phyloP scores from a whole-genome alignment of 1,140 invertebrate species.

The Bombus balteatus region DNA sequence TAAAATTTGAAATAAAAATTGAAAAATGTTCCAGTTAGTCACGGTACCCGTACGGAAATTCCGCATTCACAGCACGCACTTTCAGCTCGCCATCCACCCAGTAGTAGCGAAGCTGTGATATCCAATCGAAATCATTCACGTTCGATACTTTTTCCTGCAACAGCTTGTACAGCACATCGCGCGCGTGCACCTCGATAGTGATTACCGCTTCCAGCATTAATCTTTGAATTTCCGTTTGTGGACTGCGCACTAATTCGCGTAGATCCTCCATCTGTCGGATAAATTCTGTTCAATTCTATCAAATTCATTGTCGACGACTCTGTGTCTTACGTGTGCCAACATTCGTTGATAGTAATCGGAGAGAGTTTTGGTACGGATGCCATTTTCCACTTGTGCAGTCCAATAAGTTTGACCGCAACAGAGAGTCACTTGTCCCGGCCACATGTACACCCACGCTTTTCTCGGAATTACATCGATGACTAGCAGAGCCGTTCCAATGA shows the following conservation, averaged over 20 bases:
- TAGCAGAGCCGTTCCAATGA: constrained; percentile 83
- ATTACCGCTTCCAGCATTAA: constrained; percentile 86
- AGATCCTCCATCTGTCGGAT: constrained; percentile 85
- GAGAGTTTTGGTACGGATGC: constrained; percentile 81
- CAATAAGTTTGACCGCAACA: constrained; percentile 86
- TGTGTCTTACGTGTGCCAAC: constrained; percentile 73
- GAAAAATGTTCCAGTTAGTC: not conserved
- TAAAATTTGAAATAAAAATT: not conserved
- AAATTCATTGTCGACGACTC: not conserved
- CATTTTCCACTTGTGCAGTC: constrained; percentile 85
- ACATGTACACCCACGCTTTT: constrained; percentile 88
- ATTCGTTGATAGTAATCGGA: constrained; percentile 80
- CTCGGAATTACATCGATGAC: constrained; percentile 81
- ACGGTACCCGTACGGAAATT: constrained; percentile 83
- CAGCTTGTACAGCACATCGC: constrained; percentile 86
- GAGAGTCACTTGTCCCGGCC: constrained; percentile 91
- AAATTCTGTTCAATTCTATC: not conserved
- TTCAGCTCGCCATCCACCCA: constrained; percentile 85
- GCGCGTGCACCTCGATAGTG: constrained; percentile 88
- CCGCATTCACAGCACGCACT: constrained; percentile 86
- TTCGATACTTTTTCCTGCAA: constrained; percentile 85
- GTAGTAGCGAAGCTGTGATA: constrained; percentile 89
- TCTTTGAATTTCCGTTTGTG: constrained; percentile 87
- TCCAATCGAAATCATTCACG: constrained; percentile 91
- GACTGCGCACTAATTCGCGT: constrained; percentile 85